These are phyloP conservation scores for Scortum barcoo DNA, from an alignment of 2,113 vertebrate species.

Conservation along the genomic window DNA sequence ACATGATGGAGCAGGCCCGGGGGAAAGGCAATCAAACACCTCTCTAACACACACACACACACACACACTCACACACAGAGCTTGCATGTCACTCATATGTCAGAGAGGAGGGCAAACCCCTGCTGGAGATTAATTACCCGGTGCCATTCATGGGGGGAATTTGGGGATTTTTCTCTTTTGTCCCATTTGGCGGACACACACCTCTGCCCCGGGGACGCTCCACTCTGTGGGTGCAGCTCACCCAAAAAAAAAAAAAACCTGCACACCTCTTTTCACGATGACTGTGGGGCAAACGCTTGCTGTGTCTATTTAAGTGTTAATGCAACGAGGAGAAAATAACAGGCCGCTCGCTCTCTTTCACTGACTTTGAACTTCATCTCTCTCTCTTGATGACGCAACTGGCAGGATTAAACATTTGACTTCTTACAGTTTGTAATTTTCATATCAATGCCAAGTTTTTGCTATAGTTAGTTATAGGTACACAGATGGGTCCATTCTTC, in stretches of 20 bases:
- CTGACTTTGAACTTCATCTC: conserved; percentile 25
- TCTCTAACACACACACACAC: conserved; percentile 34
- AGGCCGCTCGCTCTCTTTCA: background rate
- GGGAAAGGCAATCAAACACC: conserved; percentile 70
- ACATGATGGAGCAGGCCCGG: conserved; percentile 69
- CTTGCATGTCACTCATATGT: conserved; percentile 72
- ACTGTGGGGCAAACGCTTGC: conserved; percentile 25
- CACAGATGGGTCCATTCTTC: background rate
- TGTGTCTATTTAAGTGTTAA: conserved; percentile 34
- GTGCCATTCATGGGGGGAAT: conserved; percentile 64
- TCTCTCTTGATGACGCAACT: background rate
- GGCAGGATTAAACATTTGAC: background rate
- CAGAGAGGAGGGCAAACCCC: conserved; percentile 66
- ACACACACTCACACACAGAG: conserved; percentile 24
- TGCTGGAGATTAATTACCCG: conserved; percentile 73
- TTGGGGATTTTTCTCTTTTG: conserved; percentile 69
- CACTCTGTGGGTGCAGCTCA: background rate
- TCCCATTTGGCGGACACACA: conserved; percentile 61
- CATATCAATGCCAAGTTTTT: background rate
- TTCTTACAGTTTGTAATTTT: background rate
- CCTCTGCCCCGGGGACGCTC: conserved; percentile 50
- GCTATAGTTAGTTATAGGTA: background rate
- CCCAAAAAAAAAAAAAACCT: conserved; percentile 29
- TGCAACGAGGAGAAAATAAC: conserved; percentile 29
- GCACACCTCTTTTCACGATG: conserved; percentile 1